These are phyloP conservation scores for Ctenicera cuprea DNA, from an alignment of 2,888 invertebrate genomes.

Conservation along the genomic window DNA sequence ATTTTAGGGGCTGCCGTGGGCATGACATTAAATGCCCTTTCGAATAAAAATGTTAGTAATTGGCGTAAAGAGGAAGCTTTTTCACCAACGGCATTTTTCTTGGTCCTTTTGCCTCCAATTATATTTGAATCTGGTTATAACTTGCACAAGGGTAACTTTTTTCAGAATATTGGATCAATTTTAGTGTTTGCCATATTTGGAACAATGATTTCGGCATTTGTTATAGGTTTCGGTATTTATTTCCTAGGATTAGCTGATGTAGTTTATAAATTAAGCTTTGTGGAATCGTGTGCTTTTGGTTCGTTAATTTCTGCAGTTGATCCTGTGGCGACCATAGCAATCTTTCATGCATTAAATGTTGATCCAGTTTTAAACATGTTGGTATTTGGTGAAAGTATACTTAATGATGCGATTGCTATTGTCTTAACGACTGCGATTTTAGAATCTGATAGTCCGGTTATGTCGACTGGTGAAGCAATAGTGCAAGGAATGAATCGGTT, in stretches of 20 bases:
- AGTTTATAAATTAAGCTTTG: constrained; percentile 93
- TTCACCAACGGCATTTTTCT: constrained; percentile 98
- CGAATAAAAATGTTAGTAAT: constrained; percentile 91
- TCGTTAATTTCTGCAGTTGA: constrained; percentile 99
- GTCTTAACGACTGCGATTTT: constrained; percentile 94
- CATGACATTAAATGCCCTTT: constrained; percentile 91
- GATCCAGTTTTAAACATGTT: constrained; percentile 99
- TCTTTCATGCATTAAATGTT: constrained; percentile 97
- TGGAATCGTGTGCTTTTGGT: constrained; percentile 99
- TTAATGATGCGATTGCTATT: constrained; percentile 99
- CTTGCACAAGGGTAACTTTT: constrained; percentile 97
- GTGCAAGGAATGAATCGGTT: constrained; percentile 92
- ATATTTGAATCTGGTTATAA: constrained; percentile 99
- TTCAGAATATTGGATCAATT: constrained; percentile 99
- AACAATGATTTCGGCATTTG: constrained; percentile 96
- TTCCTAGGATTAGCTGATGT: constrained; percentile 93
- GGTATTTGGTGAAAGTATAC: constrained; percentile 96
- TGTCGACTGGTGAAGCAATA: constrained; percentile 88
- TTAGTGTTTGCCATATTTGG: constrained; percentile 98
- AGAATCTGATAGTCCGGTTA: constrained; percentile 80
- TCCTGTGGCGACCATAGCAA: constrained; percentile 99
- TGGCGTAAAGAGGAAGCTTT: constrained; percentile 99
- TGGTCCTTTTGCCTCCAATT: constrained; percentile 97
- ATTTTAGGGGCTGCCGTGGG: constrained; percentile 96
- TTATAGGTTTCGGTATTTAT: constrained; percentile 97